Conservation (phyloP, 2,888 invertebrate species). For the Apamea anceps region DNA sequence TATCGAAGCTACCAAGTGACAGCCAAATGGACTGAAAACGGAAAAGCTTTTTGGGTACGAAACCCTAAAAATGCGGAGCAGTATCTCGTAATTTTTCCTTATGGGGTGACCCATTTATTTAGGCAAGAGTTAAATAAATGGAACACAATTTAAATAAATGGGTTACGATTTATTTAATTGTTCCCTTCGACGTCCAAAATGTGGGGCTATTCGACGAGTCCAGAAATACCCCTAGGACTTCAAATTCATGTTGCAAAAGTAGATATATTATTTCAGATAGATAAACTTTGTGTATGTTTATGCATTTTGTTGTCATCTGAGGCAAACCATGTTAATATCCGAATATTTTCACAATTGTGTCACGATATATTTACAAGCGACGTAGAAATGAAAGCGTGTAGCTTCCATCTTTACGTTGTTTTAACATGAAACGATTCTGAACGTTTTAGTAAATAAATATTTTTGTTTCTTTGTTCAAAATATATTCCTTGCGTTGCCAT, state of each 20-base stretch:
- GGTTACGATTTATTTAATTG: conserved; percentile 49
- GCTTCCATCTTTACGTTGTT: neutral
- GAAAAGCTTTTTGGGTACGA: conserved; percentile 33
- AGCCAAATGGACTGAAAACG: conserved; percentile 30
- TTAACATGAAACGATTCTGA: no score
- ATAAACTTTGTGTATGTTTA: neutral
- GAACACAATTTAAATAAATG: conserved; percentile 49
- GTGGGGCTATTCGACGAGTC: neutral
- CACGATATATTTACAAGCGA: neutral
- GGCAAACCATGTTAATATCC: neutral
- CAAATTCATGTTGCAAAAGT: conserved; percentile 32
- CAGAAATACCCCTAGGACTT: conserved; percentile 3
- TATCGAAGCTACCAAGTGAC: neutral
- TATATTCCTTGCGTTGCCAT: neutral
- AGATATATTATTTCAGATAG: conserved; percentile 8
- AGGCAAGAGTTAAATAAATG: conserved; percentile 56
- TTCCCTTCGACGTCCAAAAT: conserved; percentile 38
- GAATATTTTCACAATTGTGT: neutral
- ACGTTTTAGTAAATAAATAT: neutral
- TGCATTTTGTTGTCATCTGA: neutral
- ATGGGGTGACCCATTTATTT: conserved; percentile 55
- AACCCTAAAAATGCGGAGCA: conserved; percentile 24
- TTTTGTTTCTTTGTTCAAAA: neutral
- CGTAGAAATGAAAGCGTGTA: neutral
- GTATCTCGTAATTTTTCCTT: conserved; percentile 46